A percentile compares a stretch with the other conserved stretches of the same genome.
phyloP scores from a whole-genome alignment of 2,797 vertebrate species.

The Mus caroli region DNA sequence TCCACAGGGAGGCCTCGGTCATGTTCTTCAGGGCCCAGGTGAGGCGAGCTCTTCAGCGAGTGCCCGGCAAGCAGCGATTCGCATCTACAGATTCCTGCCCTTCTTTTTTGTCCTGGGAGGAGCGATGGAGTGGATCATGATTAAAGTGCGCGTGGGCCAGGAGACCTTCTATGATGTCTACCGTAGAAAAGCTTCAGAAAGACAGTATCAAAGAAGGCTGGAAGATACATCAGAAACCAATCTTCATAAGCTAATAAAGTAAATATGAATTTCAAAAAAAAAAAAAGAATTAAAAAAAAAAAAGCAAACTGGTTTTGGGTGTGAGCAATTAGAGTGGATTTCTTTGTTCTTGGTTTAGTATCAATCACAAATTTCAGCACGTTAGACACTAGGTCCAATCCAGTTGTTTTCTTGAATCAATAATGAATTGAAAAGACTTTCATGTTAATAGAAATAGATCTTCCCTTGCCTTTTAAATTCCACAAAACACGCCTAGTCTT shows the following conservation, averaged over 20 bases:
- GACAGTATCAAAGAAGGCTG: conserved; percentile 91
- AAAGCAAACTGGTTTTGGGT: not conserved
- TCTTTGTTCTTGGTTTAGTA: conserved; percentile 2
- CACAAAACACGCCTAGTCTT: not conserved
- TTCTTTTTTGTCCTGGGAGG: conserved; percentile 97
- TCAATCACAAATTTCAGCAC: not conserved
- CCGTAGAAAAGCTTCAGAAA: conserved; percentile 95
- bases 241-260: conserved; percentile 85
- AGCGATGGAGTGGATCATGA: conserved; percentile 99
- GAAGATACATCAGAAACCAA: conserved; percentile 85
- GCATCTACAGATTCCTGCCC: conserved; percentile 95
- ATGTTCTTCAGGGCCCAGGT: conserved; percentile 84
- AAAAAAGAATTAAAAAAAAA: not conserved
- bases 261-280: conserved; percentile 60
- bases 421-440: conserved; percentile 36
- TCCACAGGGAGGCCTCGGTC: not conserved
- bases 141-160: conserved; percentile 94
- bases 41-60: conserved; percentile 87
- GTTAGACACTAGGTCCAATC: not conserved
- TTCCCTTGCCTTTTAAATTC: conserved; percentile 55
- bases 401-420: not conserved
- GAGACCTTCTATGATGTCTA: conserved; percentile 99
- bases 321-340: not conserved
- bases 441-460: not conserved
- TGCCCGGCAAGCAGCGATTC: conserved; percentile 93